Percentiles rank a stretch among this genome's conserved stretches.
phyloP scores from a whole-genome alignment of 2,113 vertebrate species.

The Cynocephalus volans region DNA sequence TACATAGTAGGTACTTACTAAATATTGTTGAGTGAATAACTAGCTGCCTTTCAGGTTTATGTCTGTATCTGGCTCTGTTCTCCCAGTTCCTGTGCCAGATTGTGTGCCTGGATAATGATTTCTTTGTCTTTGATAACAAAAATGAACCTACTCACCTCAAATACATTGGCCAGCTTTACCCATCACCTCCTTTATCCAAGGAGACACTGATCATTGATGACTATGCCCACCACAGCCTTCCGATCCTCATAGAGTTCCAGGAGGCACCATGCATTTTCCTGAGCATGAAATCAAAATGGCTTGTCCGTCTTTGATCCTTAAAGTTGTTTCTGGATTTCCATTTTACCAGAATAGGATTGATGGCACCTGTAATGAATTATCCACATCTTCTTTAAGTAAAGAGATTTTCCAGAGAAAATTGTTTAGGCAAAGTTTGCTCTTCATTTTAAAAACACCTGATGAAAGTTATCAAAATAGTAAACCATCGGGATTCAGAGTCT shows the following conservation, averaged over 20 bases:
- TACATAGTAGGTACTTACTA: background rate
- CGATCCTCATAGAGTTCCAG: background rate
- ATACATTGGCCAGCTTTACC: background rate
- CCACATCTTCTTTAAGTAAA: background rate
- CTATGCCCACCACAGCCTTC: background rate
- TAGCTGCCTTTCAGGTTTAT: background rate
- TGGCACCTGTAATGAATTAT: background rate
- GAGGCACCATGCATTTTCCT: background rate
- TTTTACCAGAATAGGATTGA: background rate
- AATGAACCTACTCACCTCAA: background rate
- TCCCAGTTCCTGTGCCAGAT: background rate
- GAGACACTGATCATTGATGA: background rate
- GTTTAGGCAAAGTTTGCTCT: background rate
- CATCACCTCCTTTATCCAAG: background rate
- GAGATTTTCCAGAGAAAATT: constrained; percentile 23
- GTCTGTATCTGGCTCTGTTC: background rate
- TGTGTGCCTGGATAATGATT: background rate
- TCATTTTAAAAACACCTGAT: constrained; percentile 17
- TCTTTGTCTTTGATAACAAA: background rate
- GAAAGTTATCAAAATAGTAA: constrained; percentile 10
- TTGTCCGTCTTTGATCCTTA: background rate
- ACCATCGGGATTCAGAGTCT: background rate
- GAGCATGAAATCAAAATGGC: background rate
- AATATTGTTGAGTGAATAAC: background rate
- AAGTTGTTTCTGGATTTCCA: background rate